phyloP scores from a whole-genome alignment of 2,797 vertebrate species.

The Gambelia wislizenii region DNA sequence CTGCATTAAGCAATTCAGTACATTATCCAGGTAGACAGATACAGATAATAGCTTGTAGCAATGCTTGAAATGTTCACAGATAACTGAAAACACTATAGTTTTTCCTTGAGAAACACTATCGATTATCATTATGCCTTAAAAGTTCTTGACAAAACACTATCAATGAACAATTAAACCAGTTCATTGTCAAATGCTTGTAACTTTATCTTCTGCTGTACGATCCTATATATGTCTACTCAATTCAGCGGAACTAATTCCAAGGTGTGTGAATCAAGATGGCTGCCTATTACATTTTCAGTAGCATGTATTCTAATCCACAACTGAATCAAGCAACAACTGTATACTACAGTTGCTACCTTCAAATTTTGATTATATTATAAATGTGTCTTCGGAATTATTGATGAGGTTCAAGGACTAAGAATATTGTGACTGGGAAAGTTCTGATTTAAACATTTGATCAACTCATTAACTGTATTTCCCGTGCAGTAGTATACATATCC shows the following conservation, averaged over 20 bases:
- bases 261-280: not conserved
- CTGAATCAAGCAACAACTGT: not conserved
- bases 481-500: not conserved
- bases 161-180: conserved; percentile 29
- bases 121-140: conserved; percentile 2
- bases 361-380: not conserved
- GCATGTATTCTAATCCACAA: not conserved
- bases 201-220: not conserved
- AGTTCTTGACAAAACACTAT: not conserved
- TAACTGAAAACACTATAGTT: conserved; percentile 4
- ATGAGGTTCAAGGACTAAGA: not conserved
- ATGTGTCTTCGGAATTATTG: not conserved
- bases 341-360: not conserved
- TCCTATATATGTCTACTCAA: not conserved
- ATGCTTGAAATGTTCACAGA: conserved; percentile 27
- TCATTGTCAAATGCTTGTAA: not conserved
- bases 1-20: conserved; percentile 38
- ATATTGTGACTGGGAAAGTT: not conserved
- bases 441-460: not conserved
- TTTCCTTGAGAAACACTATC: conserved; percentile 7
- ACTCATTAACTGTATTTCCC: not conserved
- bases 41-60: conserved; percentile 29
- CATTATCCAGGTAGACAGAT: not conserved
- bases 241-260: not conserved
- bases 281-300: not conserved